Percentiles rank a stretch among this genome's conserved stretches.
Evolutionary conservation across 37 sponge, comb jelly and placozoan genomes (phyloP).

Genomic region (Ianthella basta): DNA sequence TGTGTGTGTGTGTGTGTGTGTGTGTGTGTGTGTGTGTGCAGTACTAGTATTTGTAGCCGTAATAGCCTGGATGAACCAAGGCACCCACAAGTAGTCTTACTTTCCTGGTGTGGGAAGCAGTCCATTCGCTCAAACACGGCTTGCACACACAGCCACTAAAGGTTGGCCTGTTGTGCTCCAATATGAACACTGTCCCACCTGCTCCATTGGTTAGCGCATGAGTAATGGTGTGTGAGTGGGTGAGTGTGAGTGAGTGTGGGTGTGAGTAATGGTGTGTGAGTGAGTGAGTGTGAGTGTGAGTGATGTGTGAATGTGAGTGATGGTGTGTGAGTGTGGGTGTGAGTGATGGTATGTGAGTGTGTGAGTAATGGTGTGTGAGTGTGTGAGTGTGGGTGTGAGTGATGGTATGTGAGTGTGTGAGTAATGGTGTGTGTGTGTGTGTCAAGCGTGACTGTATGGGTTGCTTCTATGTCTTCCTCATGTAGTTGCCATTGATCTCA

Average conservation of each 20-base stretch:
- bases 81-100: no score
- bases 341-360: not conserved
- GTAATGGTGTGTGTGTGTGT: not conserved
- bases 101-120: no score
- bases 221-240: slow-evolving; percentile 64
- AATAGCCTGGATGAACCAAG: no score
- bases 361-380: no score
- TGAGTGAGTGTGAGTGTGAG: not conserved
- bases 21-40: not conserved
- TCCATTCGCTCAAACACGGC: no score
- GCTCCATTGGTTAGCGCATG: no score
- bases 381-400: not conserved
- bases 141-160: no score
- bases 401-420: not conserved
- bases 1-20: not conserved
- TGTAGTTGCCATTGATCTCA: slow-evolving; percentile 89
- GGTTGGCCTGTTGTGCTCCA: no score
- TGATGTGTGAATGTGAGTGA: no score
- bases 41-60: no score
- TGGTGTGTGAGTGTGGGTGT: slow-evolving; percentile 37
- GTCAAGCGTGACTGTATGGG: not conserved
- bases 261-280: no score
- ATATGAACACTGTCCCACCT: no score
- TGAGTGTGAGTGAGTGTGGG: not conserved
- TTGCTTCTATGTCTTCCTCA: not conserved